Evolutionary conservation across 2,113 vertebrate genomes (phyloP).

Genomic region (Gracilinanus agilis): DNA sequence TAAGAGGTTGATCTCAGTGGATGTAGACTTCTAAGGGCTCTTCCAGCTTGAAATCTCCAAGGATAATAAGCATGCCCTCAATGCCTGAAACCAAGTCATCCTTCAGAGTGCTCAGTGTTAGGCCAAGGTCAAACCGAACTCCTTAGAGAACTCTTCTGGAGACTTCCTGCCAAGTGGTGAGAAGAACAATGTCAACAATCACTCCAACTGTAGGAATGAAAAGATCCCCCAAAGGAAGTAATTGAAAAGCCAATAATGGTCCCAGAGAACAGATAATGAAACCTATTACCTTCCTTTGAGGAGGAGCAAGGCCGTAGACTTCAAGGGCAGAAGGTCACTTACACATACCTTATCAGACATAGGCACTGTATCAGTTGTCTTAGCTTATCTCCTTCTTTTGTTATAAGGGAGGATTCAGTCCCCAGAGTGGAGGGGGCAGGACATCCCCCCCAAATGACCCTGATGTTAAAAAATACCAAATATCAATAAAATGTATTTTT

Average conservation of each 20-base stretch:
- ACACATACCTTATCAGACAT: not conserved
- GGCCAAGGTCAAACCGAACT: not conserved
- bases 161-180: not conserved
- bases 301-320: not conserved
- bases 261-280: not conserved
- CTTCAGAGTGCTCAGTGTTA: not conserved
- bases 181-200: not conserved
- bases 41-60: not conserved
- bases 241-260: conserved; percentile 5
- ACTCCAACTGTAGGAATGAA: not conserved
- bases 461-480: not conserved
- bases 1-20: not conserved
- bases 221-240: not conserved
- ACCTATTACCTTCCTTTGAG: not conserved
- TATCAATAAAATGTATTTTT: not conserved
- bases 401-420: not conserved
- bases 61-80: not conserved
- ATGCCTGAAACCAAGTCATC: not conserved
- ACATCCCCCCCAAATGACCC: not conserved
- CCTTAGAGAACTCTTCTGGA: not conserved
- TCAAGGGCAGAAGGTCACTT: not conserved
- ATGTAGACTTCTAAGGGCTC: not conserved
- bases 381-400: not conserved
- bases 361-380: not conserved
- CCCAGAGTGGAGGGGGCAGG: not conserved